These are phyloP conservation scores for Scaptodrosophila lebanonensis DNA, from an alignment of 1,140 invertebrate genomes.

Conservation along the genomic window DNA sequence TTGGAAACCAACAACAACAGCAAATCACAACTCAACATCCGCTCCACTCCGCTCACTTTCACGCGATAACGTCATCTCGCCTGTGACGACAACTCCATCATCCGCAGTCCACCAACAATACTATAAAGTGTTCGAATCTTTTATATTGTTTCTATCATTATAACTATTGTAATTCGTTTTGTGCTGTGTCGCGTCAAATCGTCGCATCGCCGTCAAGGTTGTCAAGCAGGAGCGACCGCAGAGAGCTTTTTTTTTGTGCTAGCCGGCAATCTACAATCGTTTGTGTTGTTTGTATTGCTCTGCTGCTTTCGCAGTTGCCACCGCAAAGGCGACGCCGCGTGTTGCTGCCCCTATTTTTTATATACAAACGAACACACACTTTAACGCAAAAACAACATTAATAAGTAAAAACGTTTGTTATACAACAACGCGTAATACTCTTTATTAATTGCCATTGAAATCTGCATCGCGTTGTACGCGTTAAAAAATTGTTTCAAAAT, in stretches of 20 bases:
- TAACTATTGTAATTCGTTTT: conserved; percentile 52
- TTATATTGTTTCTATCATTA: conserved; percentile 61
- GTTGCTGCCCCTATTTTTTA: conserved; percentile 42
- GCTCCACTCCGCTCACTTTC: conserved; percentile 11
- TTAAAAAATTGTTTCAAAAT: conserved; percentile 10
- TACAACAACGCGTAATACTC: conserved; percentile 59
- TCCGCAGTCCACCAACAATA: conserved; percentile 33
- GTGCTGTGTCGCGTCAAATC: conserved; percentile 24
- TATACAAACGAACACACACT: conserved; percentile 24
- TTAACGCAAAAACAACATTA: background rate
- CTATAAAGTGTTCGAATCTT: conserved; percentile 68
- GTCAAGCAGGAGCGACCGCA: conserved; percentile 29
- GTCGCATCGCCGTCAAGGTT: conserved; percentile 49
- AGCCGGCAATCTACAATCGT: conserved; percentile 30
- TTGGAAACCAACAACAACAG: conserved; percentile 19
- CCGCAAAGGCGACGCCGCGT: conserved; percentile 43
- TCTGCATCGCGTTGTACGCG: background rate
- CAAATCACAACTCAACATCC: conserved; percentile 26
- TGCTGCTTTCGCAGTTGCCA: conserved; percentile 39
- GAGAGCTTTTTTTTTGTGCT: conserved; percentile 19
- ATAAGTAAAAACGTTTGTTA: conserved; percentile 21
- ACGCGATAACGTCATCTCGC: conserved; percentile 61
- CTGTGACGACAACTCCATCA: too few relatives aligned
- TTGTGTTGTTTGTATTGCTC: conserved; percentile 32
- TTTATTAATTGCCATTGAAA: conserved; percentile 18